Percentiles rank a stretch among this genome's conserved stretches.
phyloP scores from a whole-genome alignment of 2,113 vertebrate species.

The Prinia subflava region DNA sequence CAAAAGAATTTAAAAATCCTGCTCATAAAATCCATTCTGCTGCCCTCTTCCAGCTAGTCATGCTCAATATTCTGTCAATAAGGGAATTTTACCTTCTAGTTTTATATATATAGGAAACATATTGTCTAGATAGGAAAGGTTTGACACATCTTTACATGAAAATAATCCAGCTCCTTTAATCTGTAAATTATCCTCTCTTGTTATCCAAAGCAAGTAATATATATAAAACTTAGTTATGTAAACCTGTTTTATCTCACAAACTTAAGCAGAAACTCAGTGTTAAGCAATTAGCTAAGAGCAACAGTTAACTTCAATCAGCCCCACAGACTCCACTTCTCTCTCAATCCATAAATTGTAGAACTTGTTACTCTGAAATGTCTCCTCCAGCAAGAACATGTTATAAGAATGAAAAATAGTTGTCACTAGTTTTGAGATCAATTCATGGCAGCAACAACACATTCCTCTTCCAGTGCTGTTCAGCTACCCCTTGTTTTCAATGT shows the following conservation, averaged over 20 bases:
- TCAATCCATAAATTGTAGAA: not conserved
- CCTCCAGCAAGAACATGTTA: not conserved
- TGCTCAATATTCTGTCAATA: not conserved
- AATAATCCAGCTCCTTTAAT: not conserved
- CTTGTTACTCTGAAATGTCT: not conserved
- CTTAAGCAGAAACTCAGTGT: not conserved
- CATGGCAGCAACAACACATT: not conserved
- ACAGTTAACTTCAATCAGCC: not conserved
- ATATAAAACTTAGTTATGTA: not conserved
- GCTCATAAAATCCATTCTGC: not conserved
- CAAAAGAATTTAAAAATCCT: not conserved
- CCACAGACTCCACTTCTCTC: not conserved
- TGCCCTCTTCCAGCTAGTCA: not conserved
- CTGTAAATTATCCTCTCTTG: not conserved
- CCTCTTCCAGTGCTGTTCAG: not conserved
- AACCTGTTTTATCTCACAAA: not conserved
- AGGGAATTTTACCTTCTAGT: not conserved
- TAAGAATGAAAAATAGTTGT: not conserved
- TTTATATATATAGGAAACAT: not conserved
- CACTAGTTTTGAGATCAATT: slow-evolving; percentile 5
- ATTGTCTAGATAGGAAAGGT: not conserved
- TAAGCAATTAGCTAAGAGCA: not conserved
- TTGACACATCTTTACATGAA: not conserved
- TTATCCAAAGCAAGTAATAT: not conserved
- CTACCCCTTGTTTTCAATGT: not conserved